Percentiles rank a stretch among this genome's conserved stretches.
Evolutionary conservation across 2,888 invertebrate species (phyloP).

Genomic region (Drosophila anomalipes): DNA sequence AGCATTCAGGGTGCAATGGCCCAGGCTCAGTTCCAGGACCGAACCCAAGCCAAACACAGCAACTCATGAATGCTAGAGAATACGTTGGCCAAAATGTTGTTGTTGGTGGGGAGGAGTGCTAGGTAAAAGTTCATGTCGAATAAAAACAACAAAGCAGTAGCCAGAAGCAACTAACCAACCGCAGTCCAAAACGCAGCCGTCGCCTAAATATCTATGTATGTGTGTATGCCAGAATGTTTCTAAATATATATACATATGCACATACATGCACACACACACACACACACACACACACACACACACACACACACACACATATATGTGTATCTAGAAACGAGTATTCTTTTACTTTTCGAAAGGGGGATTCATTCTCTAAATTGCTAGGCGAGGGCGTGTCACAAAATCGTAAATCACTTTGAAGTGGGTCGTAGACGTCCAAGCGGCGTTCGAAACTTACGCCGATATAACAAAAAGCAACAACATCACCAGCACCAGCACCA

Average conservation of each 20-base stretch:
- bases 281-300: constrained; percentile 3
- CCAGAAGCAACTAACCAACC: constrained; percentile 33
- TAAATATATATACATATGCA: constrained; percentile 14
- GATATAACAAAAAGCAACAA: constrained; percentile 54
- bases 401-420: constrained; percentile 85
- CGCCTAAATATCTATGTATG: constrained; percentile 21
- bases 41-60: constrained; percentile 9
- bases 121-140: constrained; percentile 65
- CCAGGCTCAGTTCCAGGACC: constrained; percentile 14
- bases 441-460: constrained; percentile 73
- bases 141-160: constrained; percentile 30
- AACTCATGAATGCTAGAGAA: constrained; percentile 62
- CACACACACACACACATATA: constrained; percentile 5
- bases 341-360: constrained; percentile 54
- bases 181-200: constrained; percentile 23
- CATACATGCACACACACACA: constrained; percentile 3
- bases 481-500: constrained; percentile 33
- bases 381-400: constrained; percentile 84
- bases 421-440: constrained; percentile 84
- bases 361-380: constrained; percentile 79
- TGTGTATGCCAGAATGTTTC: constrained; percentile 27
- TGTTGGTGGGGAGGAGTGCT: constrained; percentile 26
- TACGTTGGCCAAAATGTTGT: constrained; percentile 31
- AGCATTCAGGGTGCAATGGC: constrained; percentile 28
- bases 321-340: constrained; percentile 25